These are phyloP conservation scores for Tetrao urogallus DNA, from an alignment of 2,113 vertebrate genomes.

Conservation along the genomic window DNA sequence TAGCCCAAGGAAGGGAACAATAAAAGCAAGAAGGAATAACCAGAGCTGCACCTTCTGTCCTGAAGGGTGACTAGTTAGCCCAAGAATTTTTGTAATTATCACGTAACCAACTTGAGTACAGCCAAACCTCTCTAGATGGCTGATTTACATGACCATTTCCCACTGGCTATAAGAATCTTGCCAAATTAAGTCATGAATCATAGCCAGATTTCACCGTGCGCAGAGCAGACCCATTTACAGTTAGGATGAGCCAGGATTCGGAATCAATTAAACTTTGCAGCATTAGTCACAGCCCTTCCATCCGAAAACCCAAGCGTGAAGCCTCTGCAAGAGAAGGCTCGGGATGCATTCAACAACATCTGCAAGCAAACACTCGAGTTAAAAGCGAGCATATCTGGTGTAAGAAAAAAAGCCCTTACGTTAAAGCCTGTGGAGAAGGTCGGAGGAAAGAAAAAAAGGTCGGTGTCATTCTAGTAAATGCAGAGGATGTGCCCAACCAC, in stretches of 20 bases:
- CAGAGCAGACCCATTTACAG: not conserved
- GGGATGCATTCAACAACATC: not conserved
- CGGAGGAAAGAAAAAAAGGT: not conserved
- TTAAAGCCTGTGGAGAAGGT: not conserved
- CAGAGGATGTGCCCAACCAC: constrained; percentile 54
- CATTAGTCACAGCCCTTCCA: not conserved
- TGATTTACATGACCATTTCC: not conserved
- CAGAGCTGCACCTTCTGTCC: not conserved
- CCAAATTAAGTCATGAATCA: not conserved
- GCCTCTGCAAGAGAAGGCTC: not conserved
- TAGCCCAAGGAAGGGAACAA: not conserved
- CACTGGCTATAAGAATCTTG: not conserved
- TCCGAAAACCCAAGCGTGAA: not conserved
- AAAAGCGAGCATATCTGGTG: not conserved
- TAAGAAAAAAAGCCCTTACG: not conserved
- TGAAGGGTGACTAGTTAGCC: not conserved
- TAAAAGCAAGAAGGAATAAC: not conserved
- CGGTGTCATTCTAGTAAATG: not conserved
- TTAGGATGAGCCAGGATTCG: not conserved
- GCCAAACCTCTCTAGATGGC: not conserved
- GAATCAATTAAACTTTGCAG: not conserved
- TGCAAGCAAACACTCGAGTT: not conserved
- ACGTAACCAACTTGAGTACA: not conserved
- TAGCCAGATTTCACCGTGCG: not conserved
- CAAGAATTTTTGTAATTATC: not conserved